Conservation (phyloP, 2,888 invertebrate genomes). For the Ditula angustiorana region DNA sequence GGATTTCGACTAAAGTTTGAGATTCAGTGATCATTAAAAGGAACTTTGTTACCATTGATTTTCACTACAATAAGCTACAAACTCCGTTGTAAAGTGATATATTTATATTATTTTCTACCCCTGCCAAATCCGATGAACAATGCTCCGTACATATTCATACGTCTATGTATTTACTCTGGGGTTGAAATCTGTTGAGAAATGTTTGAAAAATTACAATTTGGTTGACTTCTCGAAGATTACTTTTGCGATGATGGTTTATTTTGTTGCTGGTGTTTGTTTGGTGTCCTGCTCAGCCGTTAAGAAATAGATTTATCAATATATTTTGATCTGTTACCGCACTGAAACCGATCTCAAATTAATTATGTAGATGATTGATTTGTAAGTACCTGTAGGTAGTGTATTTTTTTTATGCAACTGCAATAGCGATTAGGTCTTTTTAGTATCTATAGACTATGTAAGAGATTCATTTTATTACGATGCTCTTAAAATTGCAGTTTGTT, state of each 20-base stretch:
- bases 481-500: no score
- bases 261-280: conserved; percentile 67
- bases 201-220: conserved; percentile 78
- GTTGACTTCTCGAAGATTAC: conserved; percentile 66
- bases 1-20: conserved; percentile 57
- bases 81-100: conserved; percentile 81
- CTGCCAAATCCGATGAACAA: conserved; percentile 63
- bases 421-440: no score
- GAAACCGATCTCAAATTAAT: neutral
- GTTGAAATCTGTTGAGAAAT: conserved; percentile 52
- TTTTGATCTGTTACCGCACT: neutral
- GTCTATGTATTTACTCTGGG: conserved; percentile 49
- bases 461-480: no score
- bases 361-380: neutral
- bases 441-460: no score
- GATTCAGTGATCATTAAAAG: conserved; percentile 55
- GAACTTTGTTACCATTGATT: conserved; percentile 72
- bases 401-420: neutral
- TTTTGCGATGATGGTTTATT: conserved; percentile 49
- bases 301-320: conserved; percentile 36
- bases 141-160: conserved; percentile 58
- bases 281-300: conserved; percentile 39
- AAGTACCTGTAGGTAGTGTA: neutral
- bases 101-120: conserved; percentile 80
- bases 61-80: conserved; percentile 78